A percentile compares a stretch with the other conserved stretches of the same genome.
Evolutionary conservation across 2,113 vertebrate genomes (phyloP).

Genomic region (Saguinus imperator): DNA sequence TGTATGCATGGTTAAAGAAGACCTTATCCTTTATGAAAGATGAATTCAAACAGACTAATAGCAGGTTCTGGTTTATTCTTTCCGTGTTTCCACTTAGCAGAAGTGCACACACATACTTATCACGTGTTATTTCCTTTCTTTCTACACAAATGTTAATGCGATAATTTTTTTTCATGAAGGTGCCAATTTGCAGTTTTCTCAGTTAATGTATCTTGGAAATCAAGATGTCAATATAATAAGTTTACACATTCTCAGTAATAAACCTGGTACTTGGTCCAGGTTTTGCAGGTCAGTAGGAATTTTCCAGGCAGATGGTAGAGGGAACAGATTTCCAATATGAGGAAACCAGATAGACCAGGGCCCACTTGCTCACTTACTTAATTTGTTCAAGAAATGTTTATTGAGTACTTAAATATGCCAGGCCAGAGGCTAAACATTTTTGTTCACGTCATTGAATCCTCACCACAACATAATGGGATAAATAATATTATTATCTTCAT

Average conservation of each 20-base stretch:
- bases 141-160: neutral
- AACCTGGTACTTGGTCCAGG: neutral
- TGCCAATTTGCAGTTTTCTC: neutral
- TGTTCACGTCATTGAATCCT: conserved; percentile 1
- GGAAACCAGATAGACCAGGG: neutral
- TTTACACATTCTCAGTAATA: neutral
- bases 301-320: neutral
- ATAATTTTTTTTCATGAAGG: neutral
- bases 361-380: neutral
- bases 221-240: neutral
- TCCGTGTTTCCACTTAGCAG: neutral
- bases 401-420: neutral
- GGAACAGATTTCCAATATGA: neutral
- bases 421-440: neutral
- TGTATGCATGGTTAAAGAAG: neutral
- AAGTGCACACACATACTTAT: neutral
- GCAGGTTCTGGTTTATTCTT: conserved; percentile 5
- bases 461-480: neutral
- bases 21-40: neutral
- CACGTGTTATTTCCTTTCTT: neutral
- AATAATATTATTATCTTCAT: neutral
- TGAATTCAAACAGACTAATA: neutral
- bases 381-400: neutral
- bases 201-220: neutral
- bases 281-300: neutral